Conservation (phyloP, 2,113 vertebrate genomes). For the Psittacula cyanocephala region DNA sequence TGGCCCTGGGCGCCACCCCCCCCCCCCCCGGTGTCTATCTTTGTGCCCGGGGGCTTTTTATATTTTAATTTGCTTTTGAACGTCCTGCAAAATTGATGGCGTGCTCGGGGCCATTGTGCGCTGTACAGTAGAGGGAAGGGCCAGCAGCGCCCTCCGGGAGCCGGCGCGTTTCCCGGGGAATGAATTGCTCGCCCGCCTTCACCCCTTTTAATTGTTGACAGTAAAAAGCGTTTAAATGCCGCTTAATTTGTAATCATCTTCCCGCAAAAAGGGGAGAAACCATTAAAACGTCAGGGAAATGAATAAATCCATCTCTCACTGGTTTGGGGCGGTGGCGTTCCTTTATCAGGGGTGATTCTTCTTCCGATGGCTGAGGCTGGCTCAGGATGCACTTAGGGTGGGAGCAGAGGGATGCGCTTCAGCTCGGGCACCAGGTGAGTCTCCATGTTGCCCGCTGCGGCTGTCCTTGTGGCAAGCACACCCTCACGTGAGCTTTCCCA, state of each 20-base stretch:
- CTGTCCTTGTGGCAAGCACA: neutral
- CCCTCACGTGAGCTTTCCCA: neutral
- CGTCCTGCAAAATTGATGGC: slow-evolving; percentile 68
- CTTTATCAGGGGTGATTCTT: slow-evolving; percentile 67
- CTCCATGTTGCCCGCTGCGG: rapidly evolving
- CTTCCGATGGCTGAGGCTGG: slow-evolving; percentile 12
- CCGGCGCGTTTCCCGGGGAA: slow-evolving; percentile 78
- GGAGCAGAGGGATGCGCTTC: neutral
- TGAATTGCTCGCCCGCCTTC: slow-evolving; percentile 75
- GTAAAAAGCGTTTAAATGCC: slow-evolving; percentile 81
- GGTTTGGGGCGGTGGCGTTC: slow-evolving; percentile 5
- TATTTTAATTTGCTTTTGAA: slow-evolving; percentile 77
- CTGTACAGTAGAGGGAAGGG: slow-evolving; percentile 69
- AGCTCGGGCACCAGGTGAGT: neutral
- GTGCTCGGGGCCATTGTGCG: slow-evolving; percentile 62
- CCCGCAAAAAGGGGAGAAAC: slow-evolving; percentile 64
- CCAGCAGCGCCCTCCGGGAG: slow-evolving; percentile 59
- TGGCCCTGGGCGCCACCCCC: too few species aligned
- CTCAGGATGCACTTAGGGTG: neutral
- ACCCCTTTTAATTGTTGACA: slow-evolving; percentile 80
- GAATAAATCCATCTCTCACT: slow-evolving; percentile 64
- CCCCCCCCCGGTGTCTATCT: slow-evolving; percentile 52
- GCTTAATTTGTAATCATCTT: slow-evolving; percentile 86
- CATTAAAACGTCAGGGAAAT: slow-evolving; percentile 79
- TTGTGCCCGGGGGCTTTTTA: slow-evolving; percentile 69